These are phyloP conservation scores for Heterotilapia buettikoferi DNA, from an alignment of 2,113 vertebrate genomes.

Conservation along the genomic window DNA sequence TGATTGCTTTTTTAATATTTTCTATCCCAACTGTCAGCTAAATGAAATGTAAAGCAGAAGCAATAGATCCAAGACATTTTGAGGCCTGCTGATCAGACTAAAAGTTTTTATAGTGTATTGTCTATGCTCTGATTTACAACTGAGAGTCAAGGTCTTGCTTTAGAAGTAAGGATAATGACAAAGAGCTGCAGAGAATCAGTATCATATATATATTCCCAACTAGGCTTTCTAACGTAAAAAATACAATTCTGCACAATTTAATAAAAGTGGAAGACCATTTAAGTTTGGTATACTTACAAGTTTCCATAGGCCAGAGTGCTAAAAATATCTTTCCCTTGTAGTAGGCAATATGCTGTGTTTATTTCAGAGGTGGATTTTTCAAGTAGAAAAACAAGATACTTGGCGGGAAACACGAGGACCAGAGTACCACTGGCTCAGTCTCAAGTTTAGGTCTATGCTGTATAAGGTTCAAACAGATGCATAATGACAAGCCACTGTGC, in stretches of 20 bases:
- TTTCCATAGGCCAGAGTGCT: slow-evolving; percentile 34
- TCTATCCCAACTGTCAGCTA: neutral
- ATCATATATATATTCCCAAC: neutral
- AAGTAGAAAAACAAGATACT: slow-evolving; percentile 41
- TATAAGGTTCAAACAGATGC: slow-evolving; percentile 71
- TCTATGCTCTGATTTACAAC: neutral
- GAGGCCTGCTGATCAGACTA: neutral
- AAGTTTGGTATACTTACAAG: neutral
- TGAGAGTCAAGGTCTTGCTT: neutral
- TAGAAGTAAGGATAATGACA: neutral
- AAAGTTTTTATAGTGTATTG: neutral
- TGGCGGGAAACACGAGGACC: slow-evolving; percentile 21
- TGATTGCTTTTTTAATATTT: neutral
- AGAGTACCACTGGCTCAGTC: slow-evolving; percentile 20
- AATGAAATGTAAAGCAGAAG: neutral
- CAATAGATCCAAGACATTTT: neutral
- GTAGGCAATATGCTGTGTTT: slow-evolving; percentile 40
- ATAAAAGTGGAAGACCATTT: neutral
- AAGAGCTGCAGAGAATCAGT: neutral
- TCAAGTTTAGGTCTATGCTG: slow-evolving; percentile 61
- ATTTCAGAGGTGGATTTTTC: slow-evolving; percentile 45
- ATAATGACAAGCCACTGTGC: slow-evolving; percentile 72
- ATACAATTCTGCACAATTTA: neutral
- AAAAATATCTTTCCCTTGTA: slow-evolving; percentile 25
- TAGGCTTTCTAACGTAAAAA: neutral